Base-by-base conservation (phyloP, 2,113 vertebrate species). In the Macrotus californicus region DNA sequence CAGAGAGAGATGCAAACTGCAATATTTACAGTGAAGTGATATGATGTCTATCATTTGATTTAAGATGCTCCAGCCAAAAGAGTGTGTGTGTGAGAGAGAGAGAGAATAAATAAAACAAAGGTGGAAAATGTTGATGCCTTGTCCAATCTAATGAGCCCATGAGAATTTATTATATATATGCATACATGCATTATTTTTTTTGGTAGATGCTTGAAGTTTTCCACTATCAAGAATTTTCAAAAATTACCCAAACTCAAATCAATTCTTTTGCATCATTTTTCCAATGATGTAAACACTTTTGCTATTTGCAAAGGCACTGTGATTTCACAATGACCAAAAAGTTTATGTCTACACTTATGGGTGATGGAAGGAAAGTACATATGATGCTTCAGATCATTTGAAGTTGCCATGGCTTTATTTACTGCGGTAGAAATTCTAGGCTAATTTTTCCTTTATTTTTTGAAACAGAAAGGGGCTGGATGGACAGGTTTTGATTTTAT, bases 361-460 rank as follows among this genome's bases (percentile, higher is more conserved):
- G 29, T 29, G 80, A 89, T 46, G 56, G 69, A 64, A 31, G 39
- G 14, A 89, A 66, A 67, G 41, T 50, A 41, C 61, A 86, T 61
- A 66, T 70, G 48, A 90, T 26, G 50, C 1, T 79, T 90, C 26
- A 87, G 39, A 34, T 94, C 80, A 64, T 92, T 88, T 91, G 85
- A 84, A 92, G 29, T 80, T 94, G 36, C 10, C 29, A 41, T 81
- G 67, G 50, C n/a, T 92, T 96, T 72, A 83, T 92, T 91, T 91
- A 91, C 46, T 77, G 52, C 13, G 4, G 80, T 52, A 90, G 79
- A 75, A 70, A 77, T 87, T 14, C 18, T 41, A 54, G 61, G 31
- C 24, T 85, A 88, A 95, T 36, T 90, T 92, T 94, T 61, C n/a
- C 84, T 96, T 96, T 94, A 64, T 66, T 86, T 92, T 93, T 89